phyloP scores from a whole-genome alignment of 2,113 vertebrate genomes.

The Marcusenius ussheri region DNA sequence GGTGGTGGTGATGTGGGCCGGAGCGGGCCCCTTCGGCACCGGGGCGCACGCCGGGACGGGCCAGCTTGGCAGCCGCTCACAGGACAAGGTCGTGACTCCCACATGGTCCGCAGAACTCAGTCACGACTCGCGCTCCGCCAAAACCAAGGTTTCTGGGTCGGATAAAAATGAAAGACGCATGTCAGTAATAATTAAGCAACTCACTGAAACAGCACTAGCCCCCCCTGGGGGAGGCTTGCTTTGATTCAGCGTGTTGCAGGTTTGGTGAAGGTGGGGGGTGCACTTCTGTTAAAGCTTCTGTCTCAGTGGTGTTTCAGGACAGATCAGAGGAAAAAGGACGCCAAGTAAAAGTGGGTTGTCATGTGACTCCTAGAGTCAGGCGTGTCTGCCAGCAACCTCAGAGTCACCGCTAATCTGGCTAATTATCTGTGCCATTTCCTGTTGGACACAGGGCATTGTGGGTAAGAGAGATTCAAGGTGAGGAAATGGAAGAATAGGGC shows the following conservation, averaged over 20 bases:
- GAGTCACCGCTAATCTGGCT: slow-evolving; percentile 7
- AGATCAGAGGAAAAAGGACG: not conserved
- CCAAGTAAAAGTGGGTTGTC: not conserved
- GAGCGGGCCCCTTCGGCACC: not conserved
- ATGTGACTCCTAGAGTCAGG: not conserved
- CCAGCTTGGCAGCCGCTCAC: not conserved
- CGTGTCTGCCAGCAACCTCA: not conserved
- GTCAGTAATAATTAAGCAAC: slow-evolving; percentile 2
- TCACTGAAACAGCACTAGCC: not conserved
- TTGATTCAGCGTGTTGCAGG: not conserved
- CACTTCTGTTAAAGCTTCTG: not conserved
- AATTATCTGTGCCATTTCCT: slow-evolving; percentile 7
- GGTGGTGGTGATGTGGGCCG: slow-evolving; percentile 13
- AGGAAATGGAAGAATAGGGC: too few relatives aligned
- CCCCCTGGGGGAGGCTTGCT: not conserved
- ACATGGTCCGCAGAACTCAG: not conserved
- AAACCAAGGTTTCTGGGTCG: not conserved
- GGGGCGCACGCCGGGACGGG: not conserved
- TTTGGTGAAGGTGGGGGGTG: not conserved
- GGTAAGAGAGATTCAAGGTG: not conserved
- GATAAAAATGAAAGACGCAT: not conserved
- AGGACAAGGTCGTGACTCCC: not conserved
- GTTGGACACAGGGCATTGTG: not conserved
- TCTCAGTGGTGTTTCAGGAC: not conserved
- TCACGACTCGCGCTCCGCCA: not conserved